phyloP scores from a whole-genome alignment of 2,888 invertebrate genomes.

The Apotomis turbidana region DNA sequence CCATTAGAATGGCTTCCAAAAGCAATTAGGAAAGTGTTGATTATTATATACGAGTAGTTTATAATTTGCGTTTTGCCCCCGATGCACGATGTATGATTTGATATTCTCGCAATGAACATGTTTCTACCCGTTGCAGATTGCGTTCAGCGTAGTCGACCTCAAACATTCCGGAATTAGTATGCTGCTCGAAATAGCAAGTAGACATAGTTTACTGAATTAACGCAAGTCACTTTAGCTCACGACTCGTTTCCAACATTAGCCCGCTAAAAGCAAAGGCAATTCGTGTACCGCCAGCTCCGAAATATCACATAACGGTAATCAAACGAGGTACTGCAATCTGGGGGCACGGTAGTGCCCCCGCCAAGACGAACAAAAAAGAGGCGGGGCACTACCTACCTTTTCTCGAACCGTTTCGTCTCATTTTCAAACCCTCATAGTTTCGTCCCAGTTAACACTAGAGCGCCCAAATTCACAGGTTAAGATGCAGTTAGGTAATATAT shows the following conservation, averaged over 20 bases:
- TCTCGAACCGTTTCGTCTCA: too few species aligned
- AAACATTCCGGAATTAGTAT: slow-evolving; percentile 30
- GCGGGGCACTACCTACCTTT: too few species aligned
- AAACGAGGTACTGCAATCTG: too few species aligned
- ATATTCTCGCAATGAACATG: slow-evolving; percentile 12
- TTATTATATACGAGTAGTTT: slow-evolving; percentile 10
- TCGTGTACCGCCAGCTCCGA: background rate
- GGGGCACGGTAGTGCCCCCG: too few species aligned
- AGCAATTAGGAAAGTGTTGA: slow-evolving; percentile 54
- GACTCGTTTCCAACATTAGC: slow-evolving; percentile 17
- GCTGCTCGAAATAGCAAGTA: slow-evolving; percentile 30
- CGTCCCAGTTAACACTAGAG: too few species aligned
- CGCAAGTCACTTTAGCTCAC: slow-evolving; percentile 10
- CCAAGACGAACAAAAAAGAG: too few species aligned
- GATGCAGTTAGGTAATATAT: too few species aligned
- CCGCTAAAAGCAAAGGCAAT: slow-evolving; percentile 4
- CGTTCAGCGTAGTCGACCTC: slow-evolving; percentile 19
- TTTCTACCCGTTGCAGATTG: slow-evolving; percentile 22
- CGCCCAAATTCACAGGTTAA: too few species aligned
- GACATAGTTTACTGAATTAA: slow-evolving; percentile 21
- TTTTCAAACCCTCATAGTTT: too few species aligned
- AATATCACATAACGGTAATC: background rate
- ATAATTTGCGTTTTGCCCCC: slow-evolving; percentile 11
- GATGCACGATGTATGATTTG: background rate
- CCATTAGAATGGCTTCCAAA: slow-evolving; percentile 51